Evolutionary conservation across 2,797 vertebrate genomes (phyloP).

Genomic region (Sebastes hopkinsi): DNA sequence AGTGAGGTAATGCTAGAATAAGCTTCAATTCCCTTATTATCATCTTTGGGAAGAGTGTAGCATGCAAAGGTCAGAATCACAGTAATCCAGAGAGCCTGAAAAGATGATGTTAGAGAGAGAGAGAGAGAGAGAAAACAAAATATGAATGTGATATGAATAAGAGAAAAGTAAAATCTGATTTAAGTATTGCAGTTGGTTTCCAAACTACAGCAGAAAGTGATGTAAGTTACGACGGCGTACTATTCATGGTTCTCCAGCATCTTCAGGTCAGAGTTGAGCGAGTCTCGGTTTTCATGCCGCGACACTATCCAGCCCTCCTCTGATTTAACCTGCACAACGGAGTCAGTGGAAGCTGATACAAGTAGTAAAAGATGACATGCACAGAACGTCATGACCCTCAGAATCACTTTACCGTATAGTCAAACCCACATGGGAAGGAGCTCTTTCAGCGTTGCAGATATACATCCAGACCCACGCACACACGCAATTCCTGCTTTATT

Average conservation of each 20-base stretch:
- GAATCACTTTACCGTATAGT: not conserved
- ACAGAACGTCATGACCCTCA: not conserved
- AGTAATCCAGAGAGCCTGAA: not conserved
- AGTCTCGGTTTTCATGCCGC: slow-evolving; percentile 18
- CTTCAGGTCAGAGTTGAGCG: slow-evolving; percentile 23
- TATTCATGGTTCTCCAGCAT: slow-evolving; percentile 13
- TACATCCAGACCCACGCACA: not conserved
- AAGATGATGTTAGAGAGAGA: not conserved
- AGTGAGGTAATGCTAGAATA: not conserved
- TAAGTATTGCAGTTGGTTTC: not conserved
- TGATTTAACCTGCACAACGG: slow-evolving; percentile 17
- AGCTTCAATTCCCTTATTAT: not conserved
- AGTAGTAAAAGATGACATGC: slow-evolving; percentile 20
- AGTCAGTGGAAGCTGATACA: slow-evolving; percentile 6
- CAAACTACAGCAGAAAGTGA: not conserved
- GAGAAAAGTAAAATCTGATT: not conserved
- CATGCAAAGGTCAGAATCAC: not conserved
- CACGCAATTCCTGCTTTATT: not conserved
- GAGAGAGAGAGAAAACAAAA: too few species aligned
- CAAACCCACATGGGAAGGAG: not conserved
- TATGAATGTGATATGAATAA: not conserved
- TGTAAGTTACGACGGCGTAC: not conserved
- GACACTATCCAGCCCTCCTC: not conserved
- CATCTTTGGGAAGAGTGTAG: not conserved
- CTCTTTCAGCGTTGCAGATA: not conserved